Evolutionary conservation across 2,797 vertebrate genomes (phyloP).

Genomic region (Choloepus didactylus): DNA sequence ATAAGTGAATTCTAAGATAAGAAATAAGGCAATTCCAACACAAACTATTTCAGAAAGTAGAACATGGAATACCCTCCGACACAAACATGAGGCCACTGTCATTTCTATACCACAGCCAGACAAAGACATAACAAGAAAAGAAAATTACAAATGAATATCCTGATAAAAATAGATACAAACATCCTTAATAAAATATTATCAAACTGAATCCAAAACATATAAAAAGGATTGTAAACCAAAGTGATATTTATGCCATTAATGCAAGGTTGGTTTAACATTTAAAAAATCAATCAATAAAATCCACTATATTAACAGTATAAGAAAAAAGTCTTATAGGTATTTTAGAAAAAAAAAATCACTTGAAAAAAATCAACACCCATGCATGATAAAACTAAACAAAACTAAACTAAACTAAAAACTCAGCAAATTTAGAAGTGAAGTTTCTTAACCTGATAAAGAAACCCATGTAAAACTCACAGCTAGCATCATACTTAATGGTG

Average conservation of each 20-base stretch:
- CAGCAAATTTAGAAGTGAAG: background rate
- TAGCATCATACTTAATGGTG: background rate
- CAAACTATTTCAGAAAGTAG: background rate
- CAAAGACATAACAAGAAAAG: background rate
- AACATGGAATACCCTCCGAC: background rate
- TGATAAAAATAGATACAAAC: background rate
- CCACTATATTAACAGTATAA: background rate
- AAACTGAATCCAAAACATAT: background rate
- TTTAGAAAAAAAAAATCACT: background rate
- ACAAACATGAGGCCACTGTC: background rate
- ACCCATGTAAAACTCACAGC: background rate
- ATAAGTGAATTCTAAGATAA: background rate
- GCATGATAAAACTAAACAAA: background rate
- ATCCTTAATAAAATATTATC: constrained; percentile 4
- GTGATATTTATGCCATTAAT: background rate
- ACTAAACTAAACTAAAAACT: background rate
- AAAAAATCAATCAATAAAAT: background rate
- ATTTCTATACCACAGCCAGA: background rate
- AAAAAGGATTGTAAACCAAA: background rate
- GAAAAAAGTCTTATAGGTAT: background rate
- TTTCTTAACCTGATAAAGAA: background rate
- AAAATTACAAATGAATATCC: background rate
- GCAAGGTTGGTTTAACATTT: background rate
- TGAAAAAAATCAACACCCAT: background rate
- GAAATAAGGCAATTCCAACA: background rate